These are phyloP conservation scores for Tetragnatha versicolor DNA, from an alignment of 1,140 invertebrate genomes.

Conservation along the genomic window DNA sequence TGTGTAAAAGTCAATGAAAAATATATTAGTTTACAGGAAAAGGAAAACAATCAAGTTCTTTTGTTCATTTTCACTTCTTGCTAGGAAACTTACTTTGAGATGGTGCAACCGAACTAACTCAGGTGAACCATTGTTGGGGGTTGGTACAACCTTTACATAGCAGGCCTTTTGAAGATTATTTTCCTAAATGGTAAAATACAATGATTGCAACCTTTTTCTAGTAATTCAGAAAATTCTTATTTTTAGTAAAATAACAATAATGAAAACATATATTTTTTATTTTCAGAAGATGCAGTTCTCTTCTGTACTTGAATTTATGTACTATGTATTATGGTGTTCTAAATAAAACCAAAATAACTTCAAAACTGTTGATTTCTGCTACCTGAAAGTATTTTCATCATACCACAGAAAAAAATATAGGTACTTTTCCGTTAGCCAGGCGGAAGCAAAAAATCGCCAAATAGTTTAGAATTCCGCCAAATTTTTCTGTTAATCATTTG, in stretches of 20 bases:
- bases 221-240: neutral
- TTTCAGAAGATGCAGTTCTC: neutral
- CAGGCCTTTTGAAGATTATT: slow-evolving; percentile 77
- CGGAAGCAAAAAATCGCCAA: too few relatives aligned
- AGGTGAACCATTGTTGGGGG: slow-evolving; percentile 95
- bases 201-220: neutral
- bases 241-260: neutral
- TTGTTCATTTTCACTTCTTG: neutral
- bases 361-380: too few relatives aligned
- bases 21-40: too few relatives aligned
- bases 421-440: too few relatives aligned
- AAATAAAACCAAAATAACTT: neutral
- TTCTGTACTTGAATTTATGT: neutral
- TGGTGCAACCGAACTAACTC: slow-evolving; percentile 86
- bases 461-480: too few relatives aligned
- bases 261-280: neutral
- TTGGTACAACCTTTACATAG: slow-evolving; percentile 93
- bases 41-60: too few relatives aligned
- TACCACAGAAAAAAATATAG: too few relatives aligned
- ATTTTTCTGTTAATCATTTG: too few relatives aligned
- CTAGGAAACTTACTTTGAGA: slow-evolving; percentile 61
- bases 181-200: slow-evolving; percentile 68
- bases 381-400: too few relatives aligned
- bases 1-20: neutral
- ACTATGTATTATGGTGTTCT: neutral